Conservation (phyloP, 2,888 invertebrate genomes). For the Amphiduros pacificus region DNA sequence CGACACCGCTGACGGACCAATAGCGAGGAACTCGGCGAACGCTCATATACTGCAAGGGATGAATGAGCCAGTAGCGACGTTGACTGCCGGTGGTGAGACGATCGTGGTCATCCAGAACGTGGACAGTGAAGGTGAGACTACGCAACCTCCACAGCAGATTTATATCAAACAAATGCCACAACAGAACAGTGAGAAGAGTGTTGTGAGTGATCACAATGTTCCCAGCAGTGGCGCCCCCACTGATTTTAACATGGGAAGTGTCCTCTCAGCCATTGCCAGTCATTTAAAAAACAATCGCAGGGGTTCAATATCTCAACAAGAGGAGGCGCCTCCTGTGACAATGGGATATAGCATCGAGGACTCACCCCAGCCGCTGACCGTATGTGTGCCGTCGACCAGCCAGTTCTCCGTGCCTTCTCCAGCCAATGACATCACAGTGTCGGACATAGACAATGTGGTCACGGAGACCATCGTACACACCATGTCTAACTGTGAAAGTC, state of each 20-base stretch:
- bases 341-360: neutral
- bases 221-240: too few relatives aligned
- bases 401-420: constrained; percentile 25
- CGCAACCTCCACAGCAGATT: too few relatives aligned
- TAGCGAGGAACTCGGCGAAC: neutral
- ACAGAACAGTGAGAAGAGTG: too few relatives aligned
- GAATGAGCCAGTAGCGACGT: constrained; percentile 36
- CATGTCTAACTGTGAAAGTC: too few relatives aligned
- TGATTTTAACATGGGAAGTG: constrained; percentile 19
- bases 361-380: constrained; percentile 1
- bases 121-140: constrained; percentile 7
- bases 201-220: too few relatives aligned
- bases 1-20: neutral
- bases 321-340: neutral
- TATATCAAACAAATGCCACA: too few relatives aligned
- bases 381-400: neutral
- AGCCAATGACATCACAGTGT: constrained; percentile 21
- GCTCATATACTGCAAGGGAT: constrained; percentile 38
- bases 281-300: constrained; percentile 18
- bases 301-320: neutral
- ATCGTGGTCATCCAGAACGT: constrained; percentile 21
- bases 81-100: constrained; percentile 7
- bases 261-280: constrained; percentile 18
- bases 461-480: constrained; percentile 12
- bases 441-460: constrained; percentile 15